phyloP scores from a whole-genome alignment of 1,140 invertebrate genomes.

The Polyergus mexicanus region DNA sequence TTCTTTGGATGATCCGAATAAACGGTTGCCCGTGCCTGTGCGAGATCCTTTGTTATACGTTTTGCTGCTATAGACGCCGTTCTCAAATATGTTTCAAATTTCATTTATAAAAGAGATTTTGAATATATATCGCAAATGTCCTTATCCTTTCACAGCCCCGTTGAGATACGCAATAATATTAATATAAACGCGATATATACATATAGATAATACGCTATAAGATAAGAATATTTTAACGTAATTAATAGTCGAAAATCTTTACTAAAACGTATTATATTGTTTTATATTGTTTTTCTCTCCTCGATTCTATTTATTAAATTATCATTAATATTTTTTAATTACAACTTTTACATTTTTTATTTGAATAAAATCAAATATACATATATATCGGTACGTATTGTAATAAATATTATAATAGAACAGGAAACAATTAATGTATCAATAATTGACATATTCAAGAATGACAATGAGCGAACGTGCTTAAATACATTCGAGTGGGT shows the following conservation, averaged over 20 bases:
- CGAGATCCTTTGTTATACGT: constrained; percentile 49
- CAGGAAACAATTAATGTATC: background rate
- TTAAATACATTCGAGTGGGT: background rate
- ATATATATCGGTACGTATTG: background rate
- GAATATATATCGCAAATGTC: constrained; percentile 32
- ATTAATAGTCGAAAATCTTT: background rate
- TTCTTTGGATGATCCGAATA: constrained; percentile 51
- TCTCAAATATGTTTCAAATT: constrained; percentile 49
- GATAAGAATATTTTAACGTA: background rate
- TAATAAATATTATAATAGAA: background rate
- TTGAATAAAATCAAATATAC: background rate
- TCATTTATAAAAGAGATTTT: constrained; percentile 28
- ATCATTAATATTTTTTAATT: background rate
- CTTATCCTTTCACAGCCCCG: constrained; percentile 16
- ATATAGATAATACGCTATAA: background rate
- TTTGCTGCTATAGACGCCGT: constrained; percentile 13
- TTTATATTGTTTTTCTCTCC: background rate
- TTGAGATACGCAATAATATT: background rate
- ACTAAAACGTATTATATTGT: constrained; percentile 1
- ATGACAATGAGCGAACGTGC: background rate
- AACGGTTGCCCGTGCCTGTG: constrained; percentile 29
- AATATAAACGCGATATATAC: background rate
- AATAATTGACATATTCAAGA: background rate
- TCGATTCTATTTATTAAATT: background rate
- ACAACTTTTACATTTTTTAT: background rate